Evolutionary conservation across 2,888 invertebrate genomes (phyloP), one percentile per base, ranked within the genome.

Genomic region (Branchipolynoe longqiensis): DNA sequence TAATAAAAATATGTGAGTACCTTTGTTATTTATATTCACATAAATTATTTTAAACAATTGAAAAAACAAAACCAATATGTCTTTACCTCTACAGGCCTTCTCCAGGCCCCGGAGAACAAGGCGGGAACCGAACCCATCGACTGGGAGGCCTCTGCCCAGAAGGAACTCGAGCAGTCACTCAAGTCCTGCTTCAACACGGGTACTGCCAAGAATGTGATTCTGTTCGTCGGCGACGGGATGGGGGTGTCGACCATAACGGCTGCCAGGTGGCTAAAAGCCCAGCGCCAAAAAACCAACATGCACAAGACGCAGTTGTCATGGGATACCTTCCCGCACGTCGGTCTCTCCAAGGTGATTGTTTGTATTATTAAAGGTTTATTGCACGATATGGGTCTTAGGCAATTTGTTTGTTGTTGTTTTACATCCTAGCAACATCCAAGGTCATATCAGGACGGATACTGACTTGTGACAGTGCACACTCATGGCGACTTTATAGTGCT

Each of bases 281-380:
- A 93, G 87, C 58, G 86, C n/a, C 25, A 62, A 3, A 56, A 56
- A 3, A 41, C 87, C 54, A 87, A 88, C 0, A 96, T 96, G 0
- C 96, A 96, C 92, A 96, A 96, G 89, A 94, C 95, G 1, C 95
- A 95, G 87, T 94, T 96, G 62, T 95, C 95, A 18, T 96, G 96
- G 95, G 96, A 96, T 90, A 95, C 95, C 25, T 96, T 96, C 89
- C 96, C 96, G 0, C 95, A 96, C 85, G 95, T 96, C 0, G 96
- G 96, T 0, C 94, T 96, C 48, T 95, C 96, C 36, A 96, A 96
- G 95, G 96, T 96, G 25, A 28, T n/a, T n/a, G n/a, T n/a, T n/a
- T n/a, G n/a, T n/a, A n/a, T n/a, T n/a, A n/a, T n/a, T n/a, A n/a
- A n/a, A n/a, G n/a, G n/a, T n/a, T n/a, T n/a, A n/a, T n/a, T n/a